Percentiles rank a stretch among this genome's conserved stretches.
Evolutionary conservation across 1,140 invertebrate species (phyloP).

Genomic region (Zaprionus tsacasi): DNA sequence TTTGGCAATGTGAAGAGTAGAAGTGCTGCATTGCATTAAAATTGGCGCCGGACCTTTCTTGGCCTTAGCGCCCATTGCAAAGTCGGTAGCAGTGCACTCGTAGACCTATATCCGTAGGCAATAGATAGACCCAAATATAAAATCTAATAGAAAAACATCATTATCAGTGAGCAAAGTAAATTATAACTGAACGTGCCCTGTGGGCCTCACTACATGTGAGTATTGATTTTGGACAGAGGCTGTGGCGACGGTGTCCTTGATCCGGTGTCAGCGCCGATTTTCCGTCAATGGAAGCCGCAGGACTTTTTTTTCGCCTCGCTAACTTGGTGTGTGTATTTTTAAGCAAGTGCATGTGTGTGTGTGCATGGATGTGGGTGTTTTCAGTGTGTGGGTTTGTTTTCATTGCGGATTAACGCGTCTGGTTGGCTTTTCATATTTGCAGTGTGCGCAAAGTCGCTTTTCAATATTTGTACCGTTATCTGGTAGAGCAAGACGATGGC

Average conservation of each 20-base stretch:
- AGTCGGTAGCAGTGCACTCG: constrained; percentile 38
- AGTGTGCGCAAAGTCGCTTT: constrained; percentile 8
- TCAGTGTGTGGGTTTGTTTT: constrained; percentile 32
- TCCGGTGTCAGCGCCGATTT: constrained; percentile 70
- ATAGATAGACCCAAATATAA: constrained; percentile 13
- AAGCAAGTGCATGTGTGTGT: constrained; percentile 15
- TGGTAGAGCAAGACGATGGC: background rate
- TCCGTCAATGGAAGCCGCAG: constrained; percentile 63
- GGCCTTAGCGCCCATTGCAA: constrained; percentile 46
- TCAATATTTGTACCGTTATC: constrained; percentile 17
- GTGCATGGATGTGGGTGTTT: constrained; percentile 7
- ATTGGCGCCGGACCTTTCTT: constrained; percentile 51
- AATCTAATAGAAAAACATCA: constrained; percentile 4
- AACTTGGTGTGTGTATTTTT: constrained; percentile 42
- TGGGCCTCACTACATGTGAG: constrained; percentile 46
- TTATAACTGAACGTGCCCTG: constrained; percentile 15
- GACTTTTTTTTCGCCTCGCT: constrained; percentile 20
- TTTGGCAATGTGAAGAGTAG: constrained; percentile 40
- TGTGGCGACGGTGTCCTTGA: constrained; percentile 62
- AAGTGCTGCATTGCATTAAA: constrained; percentile 39
- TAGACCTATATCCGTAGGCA: constrained; percentile 28
- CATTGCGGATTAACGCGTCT: constrained; percentile 36
- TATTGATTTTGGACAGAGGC: constrained; percentile 71
- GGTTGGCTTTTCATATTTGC: constrained; percentile 22
- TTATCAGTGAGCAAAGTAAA: constrained; percentile 30